A percentile compares a stretch with the other conserved stretches of the same genome.
Evolutionary conservation across 2,113 vertebrate genomes (phyloP).

Genomic region (Struthidea cinerea): DNA sequence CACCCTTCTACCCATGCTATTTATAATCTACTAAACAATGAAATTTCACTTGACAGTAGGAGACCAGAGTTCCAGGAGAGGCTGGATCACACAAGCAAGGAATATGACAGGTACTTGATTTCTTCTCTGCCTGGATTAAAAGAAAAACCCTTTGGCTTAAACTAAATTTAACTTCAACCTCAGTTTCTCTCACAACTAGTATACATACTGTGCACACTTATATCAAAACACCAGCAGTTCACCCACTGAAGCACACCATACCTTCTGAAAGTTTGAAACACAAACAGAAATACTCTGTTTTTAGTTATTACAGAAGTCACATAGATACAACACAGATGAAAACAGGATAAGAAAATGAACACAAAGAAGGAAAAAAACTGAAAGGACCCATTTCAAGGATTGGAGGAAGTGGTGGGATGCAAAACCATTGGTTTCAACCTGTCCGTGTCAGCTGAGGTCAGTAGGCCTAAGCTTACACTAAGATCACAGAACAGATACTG

Average conservation of each 20-base stretch:
- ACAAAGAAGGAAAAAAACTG: background rate
- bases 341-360: background rate
- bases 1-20: background rate
- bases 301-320: background rate
- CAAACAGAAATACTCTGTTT: background rate
- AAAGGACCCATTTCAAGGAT: background rate
- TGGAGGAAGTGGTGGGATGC: background rate
- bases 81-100: background rate
- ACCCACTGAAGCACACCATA: background rate
- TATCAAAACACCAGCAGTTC: background rate
- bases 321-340: background rate
- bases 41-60: background rate
- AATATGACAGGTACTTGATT: background rate
- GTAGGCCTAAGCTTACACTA: background rate
- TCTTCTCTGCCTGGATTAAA: background rate
- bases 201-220: background rate
- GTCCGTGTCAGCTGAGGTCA: constrained; percentile 21
- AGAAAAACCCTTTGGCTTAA: background rate
- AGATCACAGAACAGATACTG: background rate
- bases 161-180: background rate
- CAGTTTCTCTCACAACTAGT: background rate
- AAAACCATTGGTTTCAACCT: background rate
- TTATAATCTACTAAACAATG: background rate
- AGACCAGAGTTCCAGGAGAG: background rate
- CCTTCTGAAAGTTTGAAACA: background rate